Base-by-base conservation (phyloP, 2,797 vertebrate genomes). In the Macropus fuliginosus region DNA sequence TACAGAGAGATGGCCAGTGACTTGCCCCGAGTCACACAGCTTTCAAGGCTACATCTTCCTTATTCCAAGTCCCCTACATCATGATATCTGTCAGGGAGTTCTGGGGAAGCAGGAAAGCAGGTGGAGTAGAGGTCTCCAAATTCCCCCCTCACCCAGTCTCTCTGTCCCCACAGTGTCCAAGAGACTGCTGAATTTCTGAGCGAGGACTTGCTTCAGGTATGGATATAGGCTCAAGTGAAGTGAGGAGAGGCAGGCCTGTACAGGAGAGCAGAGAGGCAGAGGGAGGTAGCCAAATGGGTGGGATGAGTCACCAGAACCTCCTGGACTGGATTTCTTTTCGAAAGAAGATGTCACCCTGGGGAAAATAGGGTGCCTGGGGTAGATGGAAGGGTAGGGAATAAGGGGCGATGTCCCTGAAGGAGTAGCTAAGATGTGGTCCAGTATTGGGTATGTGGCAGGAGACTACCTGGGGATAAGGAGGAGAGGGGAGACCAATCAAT, bases 141-240 rank as follows among this genome's bases (percentile, higher is more conserved):
- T 29, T 90, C 34, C 16, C 13, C 16, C 62, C 34, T 87, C 10
- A 87, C 24, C 21, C 74, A 94, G 81, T 97, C 97, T 98, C 98
- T 98, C 98, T 98, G 98, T 98, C 98, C 55, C 90, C 52, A 0
- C 96, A 95, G 96, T 10, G 98, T 99, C 94, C 99, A 99, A 87
- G 99, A 99, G 99, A 99, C 99, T 92, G 99, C 99, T 0, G 99
- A 99, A 93, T 99, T 99, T 94, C 99, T 99, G 55, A 98, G 99
- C 0, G 99, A 99, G 94, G 99, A 99, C 97, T 98, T 99, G 98
- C 98, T 99, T 96, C 98, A 99, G 99, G 99, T 99, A 98, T 98
- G 96, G 94, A 97, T 29, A 0, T 2, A 8, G 97, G 97, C 96
- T 46, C 18, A 2, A 40, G 94, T 97, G 0, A 95, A 50, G 91